Conservation (phyloP, 2,113 vertebrate species). For the Pleuronectes platessa region DNA sequence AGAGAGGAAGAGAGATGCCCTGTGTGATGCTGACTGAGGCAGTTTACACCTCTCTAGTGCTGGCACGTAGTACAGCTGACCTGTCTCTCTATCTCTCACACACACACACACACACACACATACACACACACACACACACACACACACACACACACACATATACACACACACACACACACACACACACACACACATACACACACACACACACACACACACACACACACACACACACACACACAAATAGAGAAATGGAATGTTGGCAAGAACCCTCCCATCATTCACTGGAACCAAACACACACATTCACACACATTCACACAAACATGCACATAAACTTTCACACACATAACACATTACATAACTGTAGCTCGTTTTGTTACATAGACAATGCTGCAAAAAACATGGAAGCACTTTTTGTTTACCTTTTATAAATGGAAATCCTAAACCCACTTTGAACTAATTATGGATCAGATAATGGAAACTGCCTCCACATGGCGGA, state of each 20-base stretch:
- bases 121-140: slow-evolving; percentile 6
- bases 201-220: slow-evolving; percentile 16
- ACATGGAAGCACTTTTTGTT: slow-evolving; percentile 22
- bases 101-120: neutral
- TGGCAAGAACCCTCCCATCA: slow-evolving; percentile 49
- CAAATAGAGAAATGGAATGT: slow-evolving; percentile 43
- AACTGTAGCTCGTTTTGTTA: slow-evolving; percentile 46
- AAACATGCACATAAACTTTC: neutral
- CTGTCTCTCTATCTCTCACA: slow-evolving; percentile 20
- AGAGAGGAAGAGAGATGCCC: slow-evolving; percentile 6
- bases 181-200: slow-evolving; percentile 8
- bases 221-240: slow-evolving; percentile 28
- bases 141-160: slow-evolving; percentile 30
- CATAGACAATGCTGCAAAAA: neutral
- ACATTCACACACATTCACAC: neutral
- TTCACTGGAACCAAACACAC: slow-evolving; percentile 21
- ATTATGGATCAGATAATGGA: too few relatives aligned
- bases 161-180: neutral
- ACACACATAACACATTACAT: slow-evolving; percentile 40
- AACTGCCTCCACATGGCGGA: too few relatives aligned
- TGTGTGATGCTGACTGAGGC: slow-evolving; percentile 58
- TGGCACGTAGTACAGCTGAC: slow-evolving; percentile 46
- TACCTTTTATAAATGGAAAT: slow-evolving; percentile 19
- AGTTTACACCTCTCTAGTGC: slow-evolving; percentile 48
- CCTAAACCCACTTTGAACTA: neutral